Evolutionary conservation across 2,888 invertebrate species (phyloP).

Genomic region (Flabesymbios commensalis): DNA sequence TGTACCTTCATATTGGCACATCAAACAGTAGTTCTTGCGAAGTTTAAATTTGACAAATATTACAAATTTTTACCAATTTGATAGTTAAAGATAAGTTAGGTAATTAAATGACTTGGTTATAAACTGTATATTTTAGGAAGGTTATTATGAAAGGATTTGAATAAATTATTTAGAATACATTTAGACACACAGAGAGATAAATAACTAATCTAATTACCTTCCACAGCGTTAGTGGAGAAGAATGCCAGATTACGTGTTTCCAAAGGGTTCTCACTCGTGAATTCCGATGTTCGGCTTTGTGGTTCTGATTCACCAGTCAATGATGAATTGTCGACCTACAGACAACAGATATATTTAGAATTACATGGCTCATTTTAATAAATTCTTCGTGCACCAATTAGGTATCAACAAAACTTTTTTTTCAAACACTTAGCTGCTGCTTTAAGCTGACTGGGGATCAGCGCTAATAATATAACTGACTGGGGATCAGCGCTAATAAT

Average conservation of each 20-base stretch:
- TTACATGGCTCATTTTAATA: no score
- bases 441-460: no score
- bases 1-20: neutral
- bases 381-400: no score
- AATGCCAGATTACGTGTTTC: slow-evolving; percentile 81
- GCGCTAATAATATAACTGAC: no score
- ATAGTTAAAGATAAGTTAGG: neutral
- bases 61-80: neutral
- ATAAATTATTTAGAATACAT: neutral
- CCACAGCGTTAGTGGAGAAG: slow-evolving; percentile 78
- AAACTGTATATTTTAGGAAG: neutral
- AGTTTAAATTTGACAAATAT: no score
- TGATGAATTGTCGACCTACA: slow-evolving; percentile 70
- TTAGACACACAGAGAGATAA: neutral
- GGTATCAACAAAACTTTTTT: no score
- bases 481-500: no score
- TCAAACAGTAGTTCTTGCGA: no score
- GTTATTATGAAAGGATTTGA: neutral
- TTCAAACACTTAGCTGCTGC: no score
- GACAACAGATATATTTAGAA: neutral
- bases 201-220: slow-evolving; percentile 68
- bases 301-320: slow-evolving; percentile 80
- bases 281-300: slow-evolving; percentile 68
- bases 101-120: neutral
- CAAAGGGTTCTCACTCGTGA: slow-evolving; percentile 72